Conservation (phyloP, 2,797 vertebrate genomes). For the Acomys russatus region DNA sequence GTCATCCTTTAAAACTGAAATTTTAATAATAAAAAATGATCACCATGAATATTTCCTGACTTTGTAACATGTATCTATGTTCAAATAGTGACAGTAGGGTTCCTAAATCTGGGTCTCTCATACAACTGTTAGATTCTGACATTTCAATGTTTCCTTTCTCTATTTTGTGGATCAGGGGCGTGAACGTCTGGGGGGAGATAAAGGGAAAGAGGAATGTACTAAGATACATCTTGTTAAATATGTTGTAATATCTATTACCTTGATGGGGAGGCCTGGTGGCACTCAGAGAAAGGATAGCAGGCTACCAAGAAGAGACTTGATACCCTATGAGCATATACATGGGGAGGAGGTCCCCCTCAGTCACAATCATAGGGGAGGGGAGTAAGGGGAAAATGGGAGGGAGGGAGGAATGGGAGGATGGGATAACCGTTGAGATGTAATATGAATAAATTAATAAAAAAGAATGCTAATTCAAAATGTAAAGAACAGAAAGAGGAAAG, state of each 20-base stretch:
- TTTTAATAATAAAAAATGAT: neutral
- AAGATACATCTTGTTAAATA: neutral
- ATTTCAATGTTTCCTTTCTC: too few species aligned
- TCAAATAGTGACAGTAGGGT: neutral
- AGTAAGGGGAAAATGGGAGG: too few species aligned
- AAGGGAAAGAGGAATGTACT: neutral
- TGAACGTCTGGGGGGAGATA: neutral
- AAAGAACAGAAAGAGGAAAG: neutral
- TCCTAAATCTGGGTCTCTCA: neutral
- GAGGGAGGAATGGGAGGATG: too few species aligned
- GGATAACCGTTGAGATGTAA: too few species aligned
- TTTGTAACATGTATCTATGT: neutral
- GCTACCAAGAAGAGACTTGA: too few species aligned
- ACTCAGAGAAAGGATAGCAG: too few species aligned
- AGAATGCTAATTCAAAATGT: neutral
- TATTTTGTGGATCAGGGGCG: neutral
- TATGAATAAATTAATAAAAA: too few species aligned
- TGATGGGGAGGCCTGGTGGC: too few species aligned
- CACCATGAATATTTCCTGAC: neutral
- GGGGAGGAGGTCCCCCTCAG: too few species aligned
- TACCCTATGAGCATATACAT: too few species aligned
- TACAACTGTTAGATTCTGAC: neutral
- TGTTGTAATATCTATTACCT: neutral
- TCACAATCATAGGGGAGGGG: too few species aligned
- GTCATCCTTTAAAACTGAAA: neutral